Evolutionary conservation across 1,140 invertebrate species (phyloP).

Genomic region (Dryas iulia): DNA sequence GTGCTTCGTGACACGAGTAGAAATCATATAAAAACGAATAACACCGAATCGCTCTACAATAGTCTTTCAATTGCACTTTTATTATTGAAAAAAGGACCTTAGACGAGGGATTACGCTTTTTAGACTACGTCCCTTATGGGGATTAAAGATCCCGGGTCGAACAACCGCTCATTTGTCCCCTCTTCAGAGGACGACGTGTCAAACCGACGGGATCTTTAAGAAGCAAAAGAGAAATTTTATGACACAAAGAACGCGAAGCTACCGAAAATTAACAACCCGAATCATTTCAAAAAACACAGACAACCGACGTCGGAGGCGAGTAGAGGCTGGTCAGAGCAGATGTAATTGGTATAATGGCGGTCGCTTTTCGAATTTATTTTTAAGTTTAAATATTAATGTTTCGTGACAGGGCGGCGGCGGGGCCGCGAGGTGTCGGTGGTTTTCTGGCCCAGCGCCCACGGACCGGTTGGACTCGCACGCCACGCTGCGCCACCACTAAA

Average conservation of each 20-base stretch:
- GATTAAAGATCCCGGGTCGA: conserved; percentile 54
- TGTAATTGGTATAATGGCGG: conserved; percentile 68
- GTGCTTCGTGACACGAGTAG: conserved; percentile 43
- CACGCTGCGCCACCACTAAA: conserved; percentile 65
- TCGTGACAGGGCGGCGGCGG: conserved; percentile 69
- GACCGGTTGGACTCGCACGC: conserved; percentile 65
- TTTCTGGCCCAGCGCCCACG: conserved; percentile 72
- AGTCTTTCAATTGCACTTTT: conserved; percentile 29
- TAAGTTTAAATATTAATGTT: conserved; percentile 76
- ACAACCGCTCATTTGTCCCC: conserved; percentile 63
- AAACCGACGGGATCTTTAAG: conserved; percentile 43
- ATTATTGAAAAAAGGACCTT: conserved; percentile 24
- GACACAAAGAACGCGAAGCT: conserved; percentile 26
- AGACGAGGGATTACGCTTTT: conserved; percentile 28
- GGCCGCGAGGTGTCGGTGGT: conserved; percentile 72
- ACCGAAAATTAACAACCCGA: conserved; percentile 39
- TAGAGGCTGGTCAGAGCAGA: conserved; percentile 35
- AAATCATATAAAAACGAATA: conserved; percentile 36
- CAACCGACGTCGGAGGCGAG: conserved; percentile 7
- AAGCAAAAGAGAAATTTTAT: conserved; percentile 56
- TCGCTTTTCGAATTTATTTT: conserved; percentile 65
- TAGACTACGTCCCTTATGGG: conserved; percentile 51
- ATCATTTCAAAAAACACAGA: conserved; percentile 24
- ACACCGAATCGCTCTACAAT: conserved; percentile 36
- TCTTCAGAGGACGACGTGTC: conserved; percentile 61